Percentiles rank a stretch among this genome's conserved stretches.
These are phyloP conservation scores for Micropterix aruncella DNA, from an alignment of 2,888 invertebrate species.

Conservation along the genomic window DNA sequence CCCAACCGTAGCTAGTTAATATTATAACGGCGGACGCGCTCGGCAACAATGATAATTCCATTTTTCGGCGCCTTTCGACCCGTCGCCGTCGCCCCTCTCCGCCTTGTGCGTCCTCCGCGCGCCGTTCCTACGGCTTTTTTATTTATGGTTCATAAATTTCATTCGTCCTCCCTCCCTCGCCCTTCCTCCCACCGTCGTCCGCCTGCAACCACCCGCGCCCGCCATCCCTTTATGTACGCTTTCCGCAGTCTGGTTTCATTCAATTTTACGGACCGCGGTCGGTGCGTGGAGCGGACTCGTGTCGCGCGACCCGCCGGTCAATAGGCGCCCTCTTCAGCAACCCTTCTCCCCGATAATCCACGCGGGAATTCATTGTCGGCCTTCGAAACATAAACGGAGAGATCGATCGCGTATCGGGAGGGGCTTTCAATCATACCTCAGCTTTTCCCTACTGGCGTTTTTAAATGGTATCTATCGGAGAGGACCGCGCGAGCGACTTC, in stretches of 20 bases:
- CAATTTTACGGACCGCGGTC: not conserved
- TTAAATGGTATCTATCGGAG: no score
- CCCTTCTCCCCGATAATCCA: not conserved
- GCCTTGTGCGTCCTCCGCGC: not conserved
- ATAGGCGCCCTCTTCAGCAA: not conserved
- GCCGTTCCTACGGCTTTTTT: not conserved
- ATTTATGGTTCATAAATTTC: not conserved
- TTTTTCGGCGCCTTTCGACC: not conserved
- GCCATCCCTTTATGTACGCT: not conserved
- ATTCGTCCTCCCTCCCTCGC: not conserved
- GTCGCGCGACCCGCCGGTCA: not conserved
- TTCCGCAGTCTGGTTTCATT: not conserved
- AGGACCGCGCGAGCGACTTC: no score
- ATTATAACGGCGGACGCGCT: no score
- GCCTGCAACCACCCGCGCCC: not conserved
- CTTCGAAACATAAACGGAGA: no score
- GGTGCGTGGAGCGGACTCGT: not conserved
- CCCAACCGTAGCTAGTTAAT: no score
- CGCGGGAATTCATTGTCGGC: no score
- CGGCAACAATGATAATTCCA: no score
- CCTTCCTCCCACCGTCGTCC: not conserved
- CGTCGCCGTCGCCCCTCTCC: no score
- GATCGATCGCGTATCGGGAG: no score
- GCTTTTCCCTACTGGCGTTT: no score
- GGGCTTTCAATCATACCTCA: no score